phyloP scores from a whole-genome alignment of 2,888 invertebrate genomes.

The Charanyca ferruginea region DNA sequence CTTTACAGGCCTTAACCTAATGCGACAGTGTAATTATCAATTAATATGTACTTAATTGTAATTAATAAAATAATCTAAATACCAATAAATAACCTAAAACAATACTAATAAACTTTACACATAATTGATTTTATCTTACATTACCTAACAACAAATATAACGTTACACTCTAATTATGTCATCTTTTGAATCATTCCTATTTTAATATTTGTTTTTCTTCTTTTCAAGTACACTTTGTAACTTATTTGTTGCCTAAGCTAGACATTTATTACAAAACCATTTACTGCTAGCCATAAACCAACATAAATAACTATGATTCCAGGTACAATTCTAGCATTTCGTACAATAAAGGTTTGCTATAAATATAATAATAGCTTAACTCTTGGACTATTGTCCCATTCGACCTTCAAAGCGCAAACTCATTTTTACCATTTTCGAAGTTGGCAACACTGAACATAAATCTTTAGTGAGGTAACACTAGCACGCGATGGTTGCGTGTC shows the following conservation, averaged over 20 bases:
- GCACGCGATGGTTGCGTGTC: slow-evolving; percentile 63
- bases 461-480: slow-evolving; percentile 52
- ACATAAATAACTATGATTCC: slow-evolving; percentile 35
- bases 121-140: no score
- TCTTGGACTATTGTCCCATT: slow-evolving; percentile 30
- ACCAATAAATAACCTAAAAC: no score
- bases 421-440: slow-evolving; percentile 50
- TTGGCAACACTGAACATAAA: slow-evolving; percentile 54
- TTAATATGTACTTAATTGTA: no score
- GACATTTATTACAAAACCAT: slow-evolving; percentile 35
- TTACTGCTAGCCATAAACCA: slow-evolving; percentile 40
- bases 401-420: slow-evolving; percentile 47
- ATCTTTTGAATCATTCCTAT: slow-evolving; percentile 9
- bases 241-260: slow-evolving; percentile 27
- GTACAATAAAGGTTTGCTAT: slow-evolving; percentile 32
- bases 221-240: slow-evolving; percentile 38
- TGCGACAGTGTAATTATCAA: no score
- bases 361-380: slow-evolving; percentile 27
- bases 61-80: no score
- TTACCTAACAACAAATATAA: no score
- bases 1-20: no score
- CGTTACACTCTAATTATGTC: no score
- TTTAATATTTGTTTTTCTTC: slow-evolving; percentile 3
- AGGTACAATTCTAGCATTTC: slow-evolving; percentile 15
- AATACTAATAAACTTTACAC: no score